Percentiles rank a stretch among this genome's conserved stretches.
phyloP scores from a whole-genome alignment of 2,113 vertebrate genomes.

The Dasyurus viverrinus region DNA sequence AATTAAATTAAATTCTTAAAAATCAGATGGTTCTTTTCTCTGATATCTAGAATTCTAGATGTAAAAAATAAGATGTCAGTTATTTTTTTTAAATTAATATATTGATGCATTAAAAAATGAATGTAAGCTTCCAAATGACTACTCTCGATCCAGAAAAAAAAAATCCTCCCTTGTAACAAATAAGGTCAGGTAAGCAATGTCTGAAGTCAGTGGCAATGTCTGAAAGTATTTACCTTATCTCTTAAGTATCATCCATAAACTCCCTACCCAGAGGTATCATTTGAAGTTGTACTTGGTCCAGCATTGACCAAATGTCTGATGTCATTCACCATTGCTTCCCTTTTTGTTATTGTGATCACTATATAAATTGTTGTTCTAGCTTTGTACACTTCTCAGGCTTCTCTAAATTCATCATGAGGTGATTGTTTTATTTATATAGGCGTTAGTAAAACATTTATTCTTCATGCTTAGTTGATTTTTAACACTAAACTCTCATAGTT shows the following conservation, averaged over 20 bases:
- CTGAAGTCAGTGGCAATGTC: neutral
- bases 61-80: neutral
- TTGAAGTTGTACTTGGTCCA: neutral
- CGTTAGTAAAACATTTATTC: neutral
- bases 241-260: neutral
- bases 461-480: constrained; percentile 1
- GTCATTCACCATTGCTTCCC: neutral
- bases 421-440: neutral
- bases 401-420: neutral
- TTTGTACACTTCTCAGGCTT: neutral
- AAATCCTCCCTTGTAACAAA: neutral
- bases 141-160: neutral
- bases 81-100: neutral
- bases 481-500: neutral
- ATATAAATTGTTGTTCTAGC: neutral
- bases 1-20: neutral
- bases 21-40: neutral
- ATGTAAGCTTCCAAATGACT: neutral
- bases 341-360: neutral
- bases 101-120: neutral
- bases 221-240: neutral
- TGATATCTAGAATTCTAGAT: neutral
- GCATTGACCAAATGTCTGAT: neutral
- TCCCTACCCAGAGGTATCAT: neutral
- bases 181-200: neutral